These are phyloP conservation scores for Micromesistius poutassou DNA, from an alignment of 2,797 vertebrate species.

Conservation along the genomic window DNA sequence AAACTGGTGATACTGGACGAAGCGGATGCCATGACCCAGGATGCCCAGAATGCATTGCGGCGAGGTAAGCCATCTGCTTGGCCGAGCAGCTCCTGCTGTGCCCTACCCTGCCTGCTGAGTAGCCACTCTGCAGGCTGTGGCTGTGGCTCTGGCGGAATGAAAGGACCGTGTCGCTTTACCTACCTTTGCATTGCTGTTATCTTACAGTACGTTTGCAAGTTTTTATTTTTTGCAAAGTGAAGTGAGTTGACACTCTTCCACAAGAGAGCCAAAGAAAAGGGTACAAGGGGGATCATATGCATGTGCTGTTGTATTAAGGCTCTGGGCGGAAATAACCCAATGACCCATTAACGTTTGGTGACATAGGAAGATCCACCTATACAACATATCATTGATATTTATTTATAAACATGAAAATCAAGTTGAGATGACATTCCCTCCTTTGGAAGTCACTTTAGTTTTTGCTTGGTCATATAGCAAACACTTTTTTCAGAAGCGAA, in stretches of 20 bases:
- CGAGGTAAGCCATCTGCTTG: constrained; percentile 86
- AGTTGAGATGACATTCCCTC: neutral
- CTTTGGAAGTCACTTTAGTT: neutral
- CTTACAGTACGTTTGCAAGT: no score
- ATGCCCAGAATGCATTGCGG: constrained; percentile 95
- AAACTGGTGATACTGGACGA: constrained; percentile 98
- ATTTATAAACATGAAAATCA: neutral
- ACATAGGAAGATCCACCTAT: neutral
- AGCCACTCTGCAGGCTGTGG: constrained; percentile 33
- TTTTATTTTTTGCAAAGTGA: no score
- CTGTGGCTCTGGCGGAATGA: constrained; percentile 27
- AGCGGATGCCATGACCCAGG: constrained; percentile 98
- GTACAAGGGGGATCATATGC: no score
- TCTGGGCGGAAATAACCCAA: neutral
- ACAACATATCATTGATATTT: neutral
- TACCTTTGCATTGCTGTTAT: neutral
- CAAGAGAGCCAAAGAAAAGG: no score
- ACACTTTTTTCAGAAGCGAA: no score
- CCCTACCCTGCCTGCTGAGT: constrained; percentile 48
- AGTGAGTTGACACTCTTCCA: no score
- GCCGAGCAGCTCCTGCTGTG: constrained; percentile 62
- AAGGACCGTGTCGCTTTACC: constrained; percentile 3
- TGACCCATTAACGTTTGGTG: neutral
- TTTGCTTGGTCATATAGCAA: no score
- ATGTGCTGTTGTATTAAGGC: no score